Conservation (phyloP, 2,888 invertebrate genomes). For the Isoperla grammatica region DNA sequence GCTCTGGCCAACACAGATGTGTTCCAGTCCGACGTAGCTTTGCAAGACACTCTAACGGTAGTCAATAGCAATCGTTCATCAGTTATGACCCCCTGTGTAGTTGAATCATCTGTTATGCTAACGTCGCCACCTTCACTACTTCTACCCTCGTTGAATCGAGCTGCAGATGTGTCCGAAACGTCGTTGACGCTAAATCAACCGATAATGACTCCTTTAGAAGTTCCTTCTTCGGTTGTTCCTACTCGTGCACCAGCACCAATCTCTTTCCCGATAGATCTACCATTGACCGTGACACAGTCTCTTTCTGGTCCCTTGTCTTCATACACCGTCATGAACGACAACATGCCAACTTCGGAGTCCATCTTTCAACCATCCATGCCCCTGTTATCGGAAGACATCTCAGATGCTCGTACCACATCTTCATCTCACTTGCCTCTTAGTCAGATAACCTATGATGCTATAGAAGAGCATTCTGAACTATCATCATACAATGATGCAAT, state of each 20-base stretch:
- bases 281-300: no score
- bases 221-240: constrained; percentile 44
- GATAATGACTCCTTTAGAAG: constrained; percentile 76
- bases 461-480: no score
- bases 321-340: neutral
- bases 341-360: neutral
- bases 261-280: neutral
- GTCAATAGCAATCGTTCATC: constrained; percentile 41
- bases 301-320: no score
- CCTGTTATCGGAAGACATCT: constrained; percentile 24
- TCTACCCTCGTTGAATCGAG: constrained; percentile 42
- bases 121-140: constrained; percentile 49
- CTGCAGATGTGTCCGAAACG: constrained; percentile 63
- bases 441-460: no score
- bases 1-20: constrained; percentile 70
- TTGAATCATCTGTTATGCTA: constrained; percentile 40
- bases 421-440: no score
- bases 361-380: constrained; percentile 26
- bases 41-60: constrained; percentile 40
- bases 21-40: constrained; percentile 52
- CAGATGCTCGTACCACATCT: neutral
- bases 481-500: no score
- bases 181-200: constrained; percentile 69
- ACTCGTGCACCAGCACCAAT: neutral
- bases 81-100: constrained; percentile 43